Conservation (phyloP, 2,888 invertebrate species). For the Oasisia sp. region DNA sequence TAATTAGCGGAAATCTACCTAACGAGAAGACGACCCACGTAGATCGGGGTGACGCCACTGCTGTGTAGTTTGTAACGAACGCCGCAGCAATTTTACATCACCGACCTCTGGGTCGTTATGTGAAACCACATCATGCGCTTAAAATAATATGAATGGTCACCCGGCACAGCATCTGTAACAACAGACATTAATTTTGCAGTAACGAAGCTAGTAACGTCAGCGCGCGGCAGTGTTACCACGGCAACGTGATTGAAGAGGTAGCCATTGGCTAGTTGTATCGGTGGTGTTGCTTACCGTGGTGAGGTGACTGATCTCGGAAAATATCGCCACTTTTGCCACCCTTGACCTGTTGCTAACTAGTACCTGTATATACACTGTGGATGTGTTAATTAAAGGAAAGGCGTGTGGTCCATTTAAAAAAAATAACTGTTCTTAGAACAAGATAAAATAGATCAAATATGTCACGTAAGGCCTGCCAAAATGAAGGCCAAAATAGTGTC, state of each 20-base stretch:
- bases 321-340: not conserved
- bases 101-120: not conserved
- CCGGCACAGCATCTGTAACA: not conserved
- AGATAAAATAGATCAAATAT: no score
- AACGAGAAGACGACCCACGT: not conserved
- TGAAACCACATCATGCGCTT: not conserved
- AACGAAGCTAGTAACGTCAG: constrained; percentile 13
- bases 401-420: no score
- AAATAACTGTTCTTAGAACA: no score
- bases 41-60: not conserved
- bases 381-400: no score
- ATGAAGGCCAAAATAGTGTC: no score
- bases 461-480: no score
- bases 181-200: constrained; percentile 17
- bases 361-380: not conserved
- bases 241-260: constrained; percentile 1
- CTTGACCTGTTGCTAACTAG: not conserved
- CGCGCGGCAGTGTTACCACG: not conserved
- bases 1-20: constrained; percentile 17
- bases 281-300: not conserved
- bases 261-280: not conserved
- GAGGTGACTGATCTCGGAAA: not conserved
- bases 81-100: not conserved
- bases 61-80: not conserved
- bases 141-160: not conserved